These are phyloP conservation scores for Mionectes olivaceus DNA, from an alignment of 2,797 vertebrate genomes.

Conservation along the genomic window DNA sequence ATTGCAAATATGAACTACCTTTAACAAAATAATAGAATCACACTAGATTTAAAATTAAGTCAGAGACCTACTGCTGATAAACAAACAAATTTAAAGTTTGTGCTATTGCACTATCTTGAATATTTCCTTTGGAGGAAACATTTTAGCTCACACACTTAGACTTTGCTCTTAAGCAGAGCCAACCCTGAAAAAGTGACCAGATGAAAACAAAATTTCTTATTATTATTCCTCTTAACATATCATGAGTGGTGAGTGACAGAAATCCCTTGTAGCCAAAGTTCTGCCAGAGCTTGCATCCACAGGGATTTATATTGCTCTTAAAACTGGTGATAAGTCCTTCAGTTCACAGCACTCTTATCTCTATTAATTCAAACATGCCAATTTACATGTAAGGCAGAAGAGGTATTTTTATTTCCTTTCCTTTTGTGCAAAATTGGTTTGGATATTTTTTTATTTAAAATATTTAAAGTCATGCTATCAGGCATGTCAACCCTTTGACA, in stretches of 20 bases:
- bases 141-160: background rate
- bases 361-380: constrained; percentile 40
- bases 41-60: background rate
- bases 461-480: background rate
- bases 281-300: background rate
- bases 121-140: background rate
- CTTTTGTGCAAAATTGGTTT: constrained; percentile 51
- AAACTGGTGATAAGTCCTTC: background rate
- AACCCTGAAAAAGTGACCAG: background rate
- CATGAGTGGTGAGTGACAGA: background rate
- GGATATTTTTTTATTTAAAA: constrained; percentile 61
- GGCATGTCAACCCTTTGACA: background rate
- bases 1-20: background rate
- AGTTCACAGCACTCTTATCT: constrained; percentile 35
- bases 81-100: background rate
- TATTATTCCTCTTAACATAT: background rate
- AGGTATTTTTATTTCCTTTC: constrained; percentile 40
- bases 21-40: background rate
- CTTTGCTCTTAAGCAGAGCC: background rate
- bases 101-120: background rate
- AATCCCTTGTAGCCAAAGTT: background rate
- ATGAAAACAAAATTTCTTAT: background rate
- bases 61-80: background rate
- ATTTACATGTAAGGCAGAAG: constrained; percentile 23
- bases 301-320: background rate